Evolutionary conservation across 2,888 invertebrate genomes (phyloP).

Genomic region (Sinodicranocentrus sp.): DNA sequence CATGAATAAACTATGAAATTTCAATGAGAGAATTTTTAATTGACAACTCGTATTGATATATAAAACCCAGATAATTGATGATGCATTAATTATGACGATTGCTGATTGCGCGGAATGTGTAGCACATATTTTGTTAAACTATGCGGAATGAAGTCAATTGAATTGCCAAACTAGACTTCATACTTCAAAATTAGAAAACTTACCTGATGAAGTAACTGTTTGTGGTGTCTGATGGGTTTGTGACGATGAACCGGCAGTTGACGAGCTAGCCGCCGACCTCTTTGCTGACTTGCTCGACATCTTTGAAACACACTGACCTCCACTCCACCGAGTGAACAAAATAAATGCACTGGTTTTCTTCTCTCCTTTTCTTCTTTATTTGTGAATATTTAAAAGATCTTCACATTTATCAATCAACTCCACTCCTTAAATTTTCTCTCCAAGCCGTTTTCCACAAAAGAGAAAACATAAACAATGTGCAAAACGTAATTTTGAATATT

Average conservation of each 20-base stretch:
- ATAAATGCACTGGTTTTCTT: neutral
- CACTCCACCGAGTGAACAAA: no score
- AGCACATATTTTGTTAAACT: no score
- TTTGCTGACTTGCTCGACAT: constrained; percentile 68
- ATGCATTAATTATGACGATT: no score
- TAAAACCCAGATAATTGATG: no score
- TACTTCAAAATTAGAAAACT: neutral
- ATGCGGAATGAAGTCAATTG: no score
- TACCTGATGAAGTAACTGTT: constrained; percentile 49
- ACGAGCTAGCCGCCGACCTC: constrained; percentile 66
- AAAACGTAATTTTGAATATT: constrained; percentile 13
- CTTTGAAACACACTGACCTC: no score
- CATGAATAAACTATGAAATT: no score
- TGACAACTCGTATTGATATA: no score
- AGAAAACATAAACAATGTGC: constrained; percentile 14
- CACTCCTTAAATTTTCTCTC: neutral
- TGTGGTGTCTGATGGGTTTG: constrained; percentile 45
- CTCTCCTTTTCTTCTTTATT: neutral
- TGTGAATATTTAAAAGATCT: no score
- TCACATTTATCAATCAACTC: neutral
- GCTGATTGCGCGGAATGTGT: no score
- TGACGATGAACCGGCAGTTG: constrained; percentile 45
- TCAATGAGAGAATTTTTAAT: no score
- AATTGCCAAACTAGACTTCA: no score
- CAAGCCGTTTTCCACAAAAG: neutral